Conservation (phyloP, 2,113 vertebrate genomes). For the Tyto alba region DNA sequence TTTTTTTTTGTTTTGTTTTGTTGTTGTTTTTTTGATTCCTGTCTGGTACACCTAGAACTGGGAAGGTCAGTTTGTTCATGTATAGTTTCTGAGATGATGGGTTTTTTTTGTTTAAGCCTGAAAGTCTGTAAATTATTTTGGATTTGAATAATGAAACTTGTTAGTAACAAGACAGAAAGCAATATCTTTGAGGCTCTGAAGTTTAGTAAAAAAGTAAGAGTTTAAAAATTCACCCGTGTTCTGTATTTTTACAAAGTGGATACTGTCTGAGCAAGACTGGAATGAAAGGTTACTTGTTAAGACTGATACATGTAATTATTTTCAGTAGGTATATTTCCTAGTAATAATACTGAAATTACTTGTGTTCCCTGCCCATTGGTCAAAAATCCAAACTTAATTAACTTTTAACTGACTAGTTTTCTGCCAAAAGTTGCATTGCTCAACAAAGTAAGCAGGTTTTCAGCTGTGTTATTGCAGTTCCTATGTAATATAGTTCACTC, state of each 20-base stretch:
- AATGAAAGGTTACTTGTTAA: not conserved
- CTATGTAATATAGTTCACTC: accelerated
- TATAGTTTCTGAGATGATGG: not conserved
- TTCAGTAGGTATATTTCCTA: not conserved
- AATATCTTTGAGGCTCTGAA: not conserved
- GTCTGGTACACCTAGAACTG: not conserved
- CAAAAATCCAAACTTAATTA: not conserved
- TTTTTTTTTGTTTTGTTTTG: not conserved
- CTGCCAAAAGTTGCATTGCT: not conserved
- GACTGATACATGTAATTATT: not conserved
- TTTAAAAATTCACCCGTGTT: not conserved
- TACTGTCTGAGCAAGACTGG: not conserved
- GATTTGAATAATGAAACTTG: not conserved
- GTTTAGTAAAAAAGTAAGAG: not conserved
- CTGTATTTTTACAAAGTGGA: not conserved
- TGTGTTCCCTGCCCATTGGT: not conserved
- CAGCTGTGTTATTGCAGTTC: not conserved
- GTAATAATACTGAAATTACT: not conserved
- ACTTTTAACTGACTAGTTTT: not conserved
- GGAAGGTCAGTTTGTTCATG: not conserved
- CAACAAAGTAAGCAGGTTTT: not conserved
- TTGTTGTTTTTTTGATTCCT: not conserved
- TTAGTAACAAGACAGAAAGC: not conserved
- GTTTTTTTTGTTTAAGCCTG: not conserved
- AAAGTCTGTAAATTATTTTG: not conserved